Conservation (phyloP, 2,888 invertebrate species). For the Linnaemya tessellans region DNA sequence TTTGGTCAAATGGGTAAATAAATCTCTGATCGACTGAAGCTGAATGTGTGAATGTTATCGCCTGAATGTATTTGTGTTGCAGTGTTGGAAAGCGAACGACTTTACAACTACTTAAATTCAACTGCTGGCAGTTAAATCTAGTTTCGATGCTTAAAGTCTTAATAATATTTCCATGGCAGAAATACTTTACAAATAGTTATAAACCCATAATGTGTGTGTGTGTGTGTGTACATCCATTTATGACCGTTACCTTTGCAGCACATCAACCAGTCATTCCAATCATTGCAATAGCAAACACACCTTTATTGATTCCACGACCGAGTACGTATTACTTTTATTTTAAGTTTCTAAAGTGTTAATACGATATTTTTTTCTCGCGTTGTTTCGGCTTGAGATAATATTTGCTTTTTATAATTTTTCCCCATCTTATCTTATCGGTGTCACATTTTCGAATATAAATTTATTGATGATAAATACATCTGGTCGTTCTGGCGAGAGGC, state of each 20-base stretch:
- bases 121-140: constrained; percentile 19
- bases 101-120: not conserved
- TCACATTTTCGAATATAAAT: constrained; percentile 58
- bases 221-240: constrained; percentile 1
- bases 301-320: constrained; percentile 43
- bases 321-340: not conserved
- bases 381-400: constrained; percentile 55
- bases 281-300: constrained; percentile 37
- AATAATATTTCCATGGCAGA: constrained; percentile 5
- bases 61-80: not conserved
- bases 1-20: constrained; percentile 16
- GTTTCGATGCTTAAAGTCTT: constrained; percentile 57
- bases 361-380: constrained; percentile 28
- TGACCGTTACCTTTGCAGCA: constrained; percentile 34
- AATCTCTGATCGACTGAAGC: constrained; percentile 19
- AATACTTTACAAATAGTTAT: not conserved
- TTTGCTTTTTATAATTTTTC: constrained; percentile 51
- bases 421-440: constrained; percentile 66
- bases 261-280: constrained; percentile 24
- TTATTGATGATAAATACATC: constrained; percentile 71
- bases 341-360: constrained; percentile 29
- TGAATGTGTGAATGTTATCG: no score
- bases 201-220: not conserved
- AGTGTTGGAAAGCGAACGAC: constrained; percentile 13
- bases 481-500: constrained; percentile 44